Percentiles rank a stretch among this genome's conserved stretches.
Conservation (phyloP, 2,797 vertebrate genomes). For the Acrocephalus scirpaceus region DNA sequence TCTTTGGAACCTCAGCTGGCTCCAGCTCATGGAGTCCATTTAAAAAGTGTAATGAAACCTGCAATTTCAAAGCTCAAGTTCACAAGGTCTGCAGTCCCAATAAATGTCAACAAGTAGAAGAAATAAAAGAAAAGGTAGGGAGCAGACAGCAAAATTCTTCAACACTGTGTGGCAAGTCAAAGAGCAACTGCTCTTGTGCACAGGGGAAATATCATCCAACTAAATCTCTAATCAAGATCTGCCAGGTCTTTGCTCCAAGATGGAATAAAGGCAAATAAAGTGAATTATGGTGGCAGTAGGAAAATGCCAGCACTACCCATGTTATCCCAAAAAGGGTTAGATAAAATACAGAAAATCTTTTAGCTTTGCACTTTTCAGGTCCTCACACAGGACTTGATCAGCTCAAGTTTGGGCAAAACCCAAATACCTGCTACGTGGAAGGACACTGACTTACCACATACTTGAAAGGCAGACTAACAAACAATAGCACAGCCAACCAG, state of each 20-base stretch:
- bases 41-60: background rate
- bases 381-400: background rate
- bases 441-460: background rate
- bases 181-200: background rate
- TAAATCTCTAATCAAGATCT: background rate
- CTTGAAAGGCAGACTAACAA: background rate
- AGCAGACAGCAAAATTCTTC: background rate
- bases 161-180: background rate
- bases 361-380: background rate
- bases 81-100: background rate
- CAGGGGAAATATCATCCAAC: background rate
- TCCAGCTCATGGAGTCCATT: constrained; percentile 41
- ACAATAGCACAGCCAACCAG: background rate
- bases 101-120: constrained; percentile 14
- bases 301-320: background rate
- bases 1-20: background rate
- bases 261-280: constrained; percentile 1
- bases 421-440: background rate
- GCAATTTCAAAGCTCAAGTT: constrained; percentile 22
- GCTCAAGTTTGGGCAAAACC: background rate
- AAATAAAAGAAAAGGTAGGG: background rate
- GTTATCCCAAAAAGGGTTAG: background rate
- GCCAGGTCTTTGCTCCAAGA: background rate
- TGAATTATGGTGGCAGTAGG: background rate
- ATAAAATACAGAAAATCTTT: background rate